These are phyloP conservation scores for Sylvicapra grimmia DNA, from an alignment of 2,113 vertebrate species.

Conservation along the genomic window DNA sequence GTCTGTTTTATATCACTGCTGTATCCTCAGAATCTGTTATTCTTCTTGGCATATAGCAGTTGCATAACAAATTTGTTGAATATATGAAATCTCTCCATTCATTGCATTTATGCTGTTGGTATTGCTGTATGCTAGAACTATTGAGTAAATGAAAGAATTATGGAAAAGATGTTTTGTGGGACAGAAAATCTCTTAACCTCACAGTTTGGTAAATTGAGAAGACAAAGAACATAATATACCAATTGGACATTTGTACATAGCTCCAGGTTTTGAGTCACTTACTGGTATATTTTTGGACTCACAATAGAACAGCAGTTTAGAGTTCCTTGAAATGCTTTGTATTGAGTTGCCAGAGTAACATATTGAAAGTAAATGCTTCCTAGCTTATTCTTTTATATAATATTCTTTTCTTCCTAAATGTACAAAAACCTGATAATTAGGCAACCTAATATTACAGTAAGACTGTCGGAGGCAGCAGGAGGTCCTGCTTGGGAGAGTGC, in stretches of 20 bases:
- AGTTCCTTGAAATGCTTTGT: conserved; percentile 29
- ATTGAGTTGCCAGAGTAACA: neutral
- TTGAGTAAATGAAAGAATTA: neutral
- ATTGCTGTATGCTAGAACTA: neutral
- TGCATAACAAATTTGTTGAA: neutral
- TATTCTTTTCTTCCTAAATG: neutral
- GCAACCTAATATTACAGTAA: neutral
- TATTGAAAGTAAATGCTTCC: conserved; percentile 10
- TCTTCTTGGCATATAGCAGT: neutral
- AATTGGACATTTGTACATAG: neutral
- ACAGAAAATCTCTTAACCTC: neutral
- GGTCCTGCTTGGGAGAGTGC: neutral
- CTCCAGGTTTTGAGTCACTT: neutral
- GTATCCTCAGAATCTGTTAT: neutral
- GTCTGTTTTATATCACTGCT: neutral
- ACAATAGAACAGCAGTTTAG: neutral
- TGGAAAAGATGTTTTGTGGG: neutral
- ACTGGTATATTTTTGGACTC: neutral
- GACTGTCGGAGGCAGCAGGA: neutral
- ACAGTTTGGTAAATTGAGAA: neutral
- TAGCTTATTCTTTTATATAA: neutral
- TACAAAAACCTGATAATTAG: neutral
- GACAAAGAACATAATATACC: neutral
- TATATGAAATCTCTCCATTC: neutral
- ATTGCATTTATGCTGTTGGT: neutral